These are phyloP conservation scores for Bombus breviceps DNA, from an alignment of 1,140 invertebrate genomes.

Conservation along the genomic window DNA sequence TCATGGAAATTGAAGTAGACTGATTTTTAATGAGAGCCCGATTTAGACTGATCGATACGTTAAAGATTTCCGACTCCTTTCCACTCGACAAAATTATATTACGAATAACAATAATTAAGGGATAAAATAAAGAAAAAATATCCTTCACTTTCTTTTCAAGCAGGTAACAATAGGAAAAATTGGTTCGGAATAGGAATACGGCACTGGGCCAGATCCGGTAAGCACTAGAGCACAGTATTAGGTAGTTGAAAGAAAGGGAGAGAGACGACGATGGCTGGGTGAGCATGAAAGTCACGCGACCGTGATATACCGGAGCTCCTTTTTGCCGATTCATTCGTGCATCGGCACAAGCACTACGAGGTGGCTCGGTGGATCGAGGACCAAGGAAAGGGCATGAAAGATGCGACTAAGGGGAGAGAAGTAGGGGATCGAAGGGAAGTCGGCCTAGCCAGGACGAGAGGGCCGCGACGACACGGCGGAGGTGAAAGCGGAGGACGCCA, in stretches of 20 bases:
- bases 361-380: constrained; percentile 33
- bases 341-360: constrained; percentile 56
- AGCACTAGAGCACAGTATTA: neutral
- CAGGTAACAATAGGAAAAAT: neutral
- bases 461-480: neutral
- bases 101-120: too few relatives aligned
- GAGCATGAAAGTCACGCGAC: constrained; percentile 77
- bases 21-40: too few relatives aligned
- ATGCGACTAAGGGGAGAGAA: constrained; percentile 31
- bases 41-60: too few relatives aligned
- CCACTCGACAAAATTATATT: too few relatives aligned
- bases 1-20: neutral
- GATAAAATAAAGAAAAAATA: too few relatives aligned
- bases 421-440: neutral
- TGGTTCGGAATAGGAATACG: constrained; percentile 24
- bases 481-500: neutral
- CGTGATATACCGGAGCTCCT: constrained; percentile 56
- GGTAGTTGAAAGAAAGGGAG: neutral
- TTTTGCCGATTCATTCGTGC: constrained; percentile 69
- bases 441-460: too few relatives aligned
- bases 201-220: constrained; percentile 39
- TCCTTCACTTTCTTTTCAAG: too few relatives aligned
- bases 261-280: constrained; percentile 17
- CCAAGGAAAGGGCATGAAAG: constrained; percentile 45
- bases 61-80: too few relatives aligned